Evolutionary conservation across 2,888 invertebrate genomes (phyloP), one percentile per base, ranked within the genome.

Genomic region (Teleogryllus oceanicus): DNA sequence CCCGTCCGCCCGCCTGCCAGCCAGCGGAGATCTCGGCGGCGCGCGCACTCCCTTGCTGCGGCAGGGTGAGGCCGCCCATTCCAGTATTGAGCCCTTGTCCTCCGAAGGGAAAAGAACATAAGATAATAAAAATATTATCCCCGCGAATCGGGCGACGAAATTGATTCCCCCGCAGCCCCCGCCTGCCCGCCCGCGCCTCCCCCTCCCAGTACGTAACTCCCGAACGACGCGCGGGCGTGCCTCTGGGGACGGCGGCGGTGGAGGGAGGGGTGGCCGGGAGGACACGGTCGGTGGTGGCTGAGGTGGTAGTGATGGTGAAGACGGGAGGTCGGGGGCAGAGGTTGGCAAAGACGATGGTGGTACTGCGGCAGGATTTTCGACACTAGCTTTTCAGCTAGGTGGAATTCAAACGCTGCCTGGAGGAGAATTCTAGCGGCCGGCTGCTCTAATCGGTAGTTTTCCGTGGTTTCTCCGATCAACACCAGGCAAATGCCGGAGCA

Each of bases 51-150:
- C 37, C 37, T 37, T 37, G 37, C 37, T 37, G 37, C 37, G 37
- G 37, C 37, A 8, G 37, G 37, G 37, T 8, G 37, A 37, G 37
- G n/a, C 62, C 11, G 0, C 62, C 62, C 62, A 62, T 62, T 62
- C 62, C 62, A 62, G 62, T 62, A 62, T 62, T 62, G 62, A 62
- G 62, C 62, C n/a, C 62, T 62, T 62, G 62, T 62, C 62, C 62
- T 62, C 62, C 13, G n/a, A 62, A 16, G 62, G n/a, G 62, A 62
- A n/a, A 62, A 62, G 62, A 62, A 62, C 62, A 62, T 62, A 62
- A 62, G 62, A 62, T 62, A 62, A 62, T 62, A 62, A 62, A 62
- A 62, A 62, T 62, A 62, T 62, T 62, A 62, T 62, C 62, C 62
- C n/a, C 62, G 62, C 16, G 62, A 62, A 62, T 62, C 62, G 62